These are phyloP conservation scores for Phania funesta DNA, from an alignment of 2,888 invertebrate species.

Conservation along the genomic window DNA sequence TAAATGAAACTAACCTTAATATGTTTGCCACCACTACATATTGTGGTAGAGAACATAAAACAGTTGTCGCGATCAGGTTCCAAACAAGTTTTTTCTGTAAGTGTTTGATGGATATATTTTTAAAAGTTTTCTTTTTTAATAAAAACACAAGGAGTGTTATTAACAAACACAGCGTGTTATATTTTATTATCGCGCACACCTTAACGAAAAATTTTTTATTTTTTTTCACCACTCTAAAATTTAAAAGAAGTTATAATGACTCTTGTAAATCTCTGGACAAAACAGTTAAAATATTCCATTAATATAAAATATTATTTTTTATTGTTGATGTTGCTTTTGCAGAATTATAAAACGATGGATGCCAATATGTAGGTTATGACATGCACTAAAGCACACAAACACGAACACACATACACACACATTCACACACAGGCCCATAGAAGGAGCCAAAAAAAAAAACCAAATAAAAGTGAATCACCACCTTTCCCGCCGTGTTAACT, in stretches of 20 bases:
- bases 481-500: neutral
- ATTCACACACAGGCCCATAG: neutral
- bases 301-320: slow-evolving; percentile 40
- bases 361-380: slow-evolving; percentile 53
- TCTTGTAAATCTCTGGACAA: slow-evolving; percentile 3
- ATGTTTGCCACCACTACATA: too few species aligned
- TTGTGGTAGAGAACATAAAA: too few species aligned
- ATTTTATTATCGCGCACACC: neutral
- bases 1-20: too few species aligned
- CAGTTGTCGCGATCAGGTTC: too few species aligned
- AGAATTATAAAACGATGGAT: slow-evolving; percentile 31
- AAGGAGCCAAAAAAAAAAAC: neutral
- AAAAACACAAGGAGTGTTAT: too few species aligned
- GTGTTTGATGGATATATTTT: too few species aligned
- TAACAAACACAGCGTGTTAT: neutral
- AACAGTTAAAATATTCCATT: slow-evolving; percentile 36
- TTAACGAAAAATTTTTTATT: neutral
- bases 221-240: slow-evolving; percentile 4
- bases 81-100: too few species aligned
- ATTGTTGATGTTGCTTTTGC: slow-evolving; percentile 14
- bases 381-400: slow-evolving; percentile 4
- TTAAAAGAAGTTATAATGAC: neutral
- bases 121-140: too few species aligned
- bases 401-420: neutral
- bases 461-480: slow-evolving; percentile 48